Evolutionary conservation across 1,140 invertebrate genomes (phyloP), one percentile per base, ranked within the genome.

Genomic region (Halictus rubicundus): DNA sequence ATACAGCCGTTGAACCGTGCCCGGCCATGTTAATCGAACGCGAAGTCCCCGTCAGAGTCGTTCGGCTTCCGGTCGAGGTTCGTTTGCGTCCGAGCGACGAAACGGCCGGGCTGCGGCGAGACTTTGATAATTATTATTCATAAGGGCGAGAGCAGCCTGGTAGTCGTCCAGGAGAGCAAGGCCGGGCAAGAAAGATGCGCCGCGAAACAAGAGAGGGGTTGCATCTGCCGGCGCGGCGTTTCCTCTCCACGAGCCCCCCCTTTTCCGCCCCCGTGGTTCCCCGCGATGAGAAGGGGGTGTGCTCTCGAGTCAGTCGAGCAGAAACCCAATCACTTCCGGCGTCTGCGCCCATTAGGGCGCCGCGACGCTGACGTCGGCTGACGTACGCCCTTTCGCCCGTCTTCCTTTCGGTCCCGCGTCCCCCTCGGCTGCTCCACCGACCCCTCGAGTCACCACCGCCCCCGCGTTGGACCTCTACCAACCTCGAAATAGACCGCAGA

Each of bases 271-370:
- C 80, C 54, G 78, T 76, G 88, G 88, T 86, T 85, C 72, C 87
- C 87, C 79, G 81, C 69, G 80, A 83, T 68, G 84, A 75, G 83
- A 84, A 76, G 90, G 86, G 89, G 88, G 85, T 84, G 87, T 87
- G 89, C 90, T 88, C 87, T 88, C 86, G 91, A 92, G 90, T 92
- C 93, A 93, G 92, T 93, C 92, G 91, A 92, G 92, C 92, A 87
- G 91, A 93, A 93, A 94, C 92, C 92, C 93, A 93, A 94, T 93
- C 93, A 93, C 92, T 93, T 93, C 93, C 93, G 92, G 92, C 93
- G 92, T 94, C 93, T 92, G 92, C 92, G 90, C 92, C 92, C 93
- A 93, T 94, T 93, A 93, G 90, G 91, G 91, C 90, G 90, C 91
- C 92, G 90, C 91, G 91, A 92, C 91, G 92, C 91, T 93, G 92